Evolutionary conservation across 1,140 invertebrate species (phyloP), one percentile per base, ranked within the genome.

Genomic region (Apis laboriosa): DNA sequence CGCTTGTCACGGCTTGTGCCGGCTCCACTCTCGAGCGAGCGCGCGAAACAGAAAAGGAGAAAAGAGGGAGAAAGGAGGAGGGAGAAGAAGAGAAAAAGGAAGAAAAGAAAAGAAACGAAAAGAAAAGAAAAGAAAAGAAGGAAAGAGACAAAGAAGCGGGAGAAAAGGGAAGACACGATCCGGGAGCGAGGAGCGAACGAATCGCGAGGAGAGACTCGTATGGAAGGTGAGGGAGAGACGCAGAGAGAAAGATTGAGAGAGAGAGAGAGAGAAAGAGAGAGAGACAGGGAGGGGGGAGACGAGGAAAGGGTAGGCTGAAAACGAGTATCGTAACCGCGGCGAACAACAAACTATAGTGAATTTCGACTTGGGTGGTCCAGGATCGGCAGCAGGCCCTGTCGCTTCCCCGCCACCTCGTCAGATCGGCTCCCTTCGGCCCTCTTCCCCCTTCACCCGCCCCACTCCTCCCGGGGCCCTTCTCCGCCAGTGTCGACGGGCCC

Each of bases 321-420:
- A 88, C 84, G 86, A 89, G 84, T 80, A 89, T 87, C 86, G 88
- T 85, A 83, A 86, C 85, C 80, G 83, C 85, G 77, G 85, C 86
- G 90, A 89, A 89, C 85, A 85, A 78, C 85, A 85, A 78, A 93
- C 91, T 93, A 90, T 93, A 93, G 93, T 87, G 88, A 93, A 92
- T 93, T 93, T 94, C 93, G 90, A 91, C 93, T 93, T 94, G 93
- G 93, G 93, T 94, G 93, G 93, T 94, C 93, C 89, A 89, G 87
- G 89, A 89, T 90, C 88, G 91, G 89, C 91, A 91, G 90, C 89
- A 87, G 90, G 90, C 89, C 89, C 90, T 93, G 92, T 93, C 91
- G 91, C 77, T 88, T 91, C 91, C 90, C 92, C 92, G 92, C 92
- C 93, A 93, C 91, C 92, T 93, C 90, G 88, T 91, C 90, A 88